phyloP scores from a whole-genome alignment of 2,888 invertebrate genomes.

The Lissocephala sabroskyi region DNA sequence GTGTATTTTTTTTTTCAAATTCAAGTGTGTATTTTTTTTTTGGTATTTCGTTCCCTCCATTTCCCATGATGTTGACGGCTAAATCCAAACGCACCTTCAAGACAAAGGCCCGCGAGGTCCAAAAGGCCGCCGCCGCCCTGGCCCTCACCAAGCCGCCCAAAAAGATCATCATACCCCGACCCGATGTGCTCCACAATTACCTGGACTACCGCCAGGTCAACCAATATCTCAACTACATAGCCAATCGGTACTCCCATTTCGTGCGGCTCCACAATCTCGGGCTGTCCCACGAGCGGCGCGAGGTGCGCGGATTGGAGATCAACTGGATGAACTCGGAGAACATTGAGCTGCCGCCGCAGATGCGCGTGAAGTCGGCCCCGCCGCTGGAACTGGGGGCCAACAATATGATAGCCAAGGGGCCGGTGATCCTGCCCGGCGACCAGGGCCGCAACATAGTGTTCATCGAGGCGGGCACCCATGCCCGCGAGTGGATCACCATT shows the following conservation, averaged over 20 bases:
- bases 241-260: conserved; percentile 50
- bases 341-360: conserved; percentile 24
- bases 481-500: conserved; percentile 80
- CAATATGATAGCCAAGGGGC: conserved; percentile 6
- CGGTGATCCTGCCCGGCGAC: conserved; percentile 21
- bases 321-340: conserved; percentile 63
- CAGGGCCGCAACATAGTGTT: conserved; percentile 59
- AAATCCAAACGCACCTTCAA: conserved; percentile 32
- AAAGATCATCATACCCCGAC: conserved; percentile 46
- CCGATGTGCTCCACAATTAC: conserved; percentile 63
- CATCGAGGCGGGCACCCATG: conserved; percentile 74
- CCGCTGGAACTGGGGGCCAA: conserved; percentile 2
- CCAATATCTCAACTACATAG: conserved; percentile 68
- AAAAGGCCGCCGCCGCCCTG: background rate
- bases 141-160: conserved; percentile 14
- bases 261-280: conserved; percentile 67
- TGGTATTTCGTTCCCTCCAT: background rate
- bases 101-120: conserved; percentile 16
- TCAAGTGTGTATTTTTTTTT: conserved; percentile 15
- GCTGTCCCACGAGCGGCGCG: conserved; percentile 62
- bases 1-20: conserved; percentile 9
- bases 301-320: conserved; percentile 65
- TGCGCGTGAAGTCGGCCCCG: conserved; percentile 26
- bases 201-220: conserved; percentile 65
- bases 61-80: background rate